Evolutionary conservation across 1,140 invertebrate species (phyloP), one percentile per base, ranked within the genome.

Genomic region (Chionoecetes opilio): DNA sequence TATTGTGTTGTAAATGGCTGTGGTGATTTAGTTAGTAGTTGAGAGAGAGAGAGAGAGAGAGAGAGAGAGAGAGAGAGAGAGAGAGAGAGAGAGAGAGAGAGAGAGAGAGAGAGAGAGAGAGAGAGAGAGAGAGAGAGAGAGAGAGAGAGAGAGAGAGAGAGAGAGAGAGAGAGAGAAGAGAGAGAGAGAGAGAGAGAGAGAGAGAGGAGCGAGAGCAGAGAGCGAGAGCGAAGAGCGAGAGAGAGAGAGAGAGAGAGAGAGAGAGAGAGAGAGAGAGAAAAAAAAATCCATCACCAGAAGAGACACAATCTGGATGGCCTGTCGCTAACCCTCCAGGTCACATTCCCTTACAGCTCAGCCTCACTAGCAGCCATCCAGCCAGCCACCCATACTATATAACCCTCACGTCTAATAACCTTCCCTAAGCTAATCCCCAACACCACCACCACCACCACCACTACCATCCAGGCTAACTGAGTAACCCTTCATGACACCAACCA

Each of bases 61-160:
- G 46, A 53, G 46, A 53, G 46, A 53, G 46, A 53, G 46, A 53
- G 46, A 53, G 46, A 53, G 46, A 53, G 63, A 75, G 63, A 75
- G 63, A 75, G 63, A 75, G 63, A 75, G 63, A 75, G 63, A 75
- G n/a, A 75, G 63, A 75, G 63, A 75, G n/a, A n/a, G 63, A 75
- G 63, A 75, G n/a, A n/a, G 63, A 75, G 63, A 75, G 63, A 75
- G n/a, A 53, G 46, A 53, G 46, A 53, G 63, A 75, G 63, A 75
- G 63, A 75, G 63, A 75, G 63, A 75, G 63, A 75, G 63, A 75
- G n/a, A 75, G 63, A 75, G 63, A 75, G n/a, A n/a, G 63, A 75
- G 63, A 75, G n/a, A n/a, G 63, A 75, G 63, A 75, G 63, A 75
- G n/a, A 53, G 46, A 53, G 46, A 53, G 46, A 53, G 46, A 53